Evolutionary conservation across 2,113 vertebrate genomes (phyloP).

Genomic region (Lycocorax pyrrhopterus): DNA sequence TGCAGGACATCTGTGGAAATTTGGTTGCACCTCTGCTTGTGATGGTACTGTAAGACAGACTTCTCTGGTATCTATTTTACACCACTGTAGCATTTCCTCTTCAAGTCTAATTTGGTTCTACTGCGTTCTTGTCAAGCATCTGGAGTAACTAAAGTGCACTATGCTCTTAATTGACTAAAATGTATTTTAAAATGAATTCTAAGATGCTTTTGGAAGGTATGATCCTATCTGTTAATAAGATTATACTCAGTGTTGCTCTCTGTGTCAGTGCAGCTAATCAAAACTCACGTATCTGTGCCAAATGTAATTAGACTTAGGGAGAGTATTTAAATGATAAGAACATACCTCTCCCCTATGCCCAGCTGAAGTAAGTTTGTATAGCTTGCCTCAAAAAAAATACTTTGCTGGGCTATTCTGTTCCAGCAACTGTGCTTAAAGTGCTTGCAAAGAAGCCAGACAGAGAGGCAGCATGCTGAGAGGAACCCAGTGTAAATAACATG

Average conservation of each 20-base stretch:
- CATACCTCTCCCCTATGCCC: not conserved
- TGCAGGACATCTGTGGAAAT: not conserved
- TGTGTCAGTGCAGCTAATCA: not conserved
- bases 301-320: not conserved
- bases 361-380: not conserved
- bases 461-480: not conserved
- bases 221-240: not conserved
- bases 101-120: not conserved
- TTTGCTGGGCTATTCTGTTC: not conserved
- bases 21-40: not conserved
- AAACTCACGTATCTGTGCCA: not conserved
- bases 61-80: rapidly evolving
- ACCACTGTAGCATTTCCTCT: not conserved
- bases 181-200: not conserved
- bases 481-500: not conserved
- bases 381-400: not conserved
- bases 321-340: not conserved
- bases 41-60: not conserved
- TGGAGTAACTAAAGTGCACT: not conserved
- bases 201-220: not conserved
- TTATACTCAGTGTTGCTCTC: not conserved
- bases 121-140: not conserved
- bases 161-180: not conserved
- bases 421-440: not conserved
- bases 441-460: not conserved